Evolutionary conservation across 1,140 invertebrate genomes (phyloP).

Genomic region (Sitobion miscanthi): DNA sequence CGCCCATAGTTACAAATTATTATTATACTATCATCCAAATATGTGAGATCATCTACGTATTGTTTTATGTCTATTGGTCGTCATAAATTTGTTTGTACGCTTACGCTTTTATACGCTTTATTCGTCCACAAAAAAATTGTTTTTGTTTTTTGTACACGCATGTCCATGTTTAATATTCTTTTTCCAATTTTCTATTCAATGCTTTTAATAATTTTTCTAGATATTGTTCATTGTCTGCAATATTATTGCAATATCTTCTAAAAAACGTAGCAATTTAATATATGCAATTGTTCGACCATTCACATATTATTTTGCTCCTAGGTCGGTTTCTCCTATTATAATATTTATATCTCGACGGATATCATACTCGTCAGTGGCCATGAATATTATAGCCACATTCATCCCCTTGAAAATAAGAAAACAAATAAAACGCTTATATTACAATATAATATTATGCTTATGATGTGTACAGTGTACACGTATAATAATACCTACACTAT

Average conservation of each 20-base stretch:
- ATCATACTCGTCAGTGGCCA: background rate
- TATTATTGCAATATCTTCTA: too few species aligned
- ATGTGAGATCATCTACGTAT: background rate
- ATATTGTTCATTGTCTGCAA: too few species aligned
- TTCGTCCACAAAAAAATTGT: background rate
- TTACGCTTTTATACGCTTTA: background rate
- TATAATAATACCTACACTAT: too few species aligned
- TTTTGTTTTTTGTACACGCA: background rate
- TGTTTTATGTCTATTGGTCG: background rate
- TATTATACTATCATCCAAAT: background rate
- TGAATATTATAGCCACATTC: background rate
- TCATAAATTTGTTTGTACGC: background rate
- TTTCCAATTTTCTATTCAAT: too few species aligned
- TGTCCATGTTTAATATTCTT: too few species aligned
- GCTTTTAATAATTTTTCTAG: background rate
- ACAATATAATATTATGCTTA: background rate
- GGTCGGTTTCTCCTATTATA: background rate
- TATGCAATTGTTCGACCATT: background rate
- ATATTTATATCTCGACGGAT: background rate
- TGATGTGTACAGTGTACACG: too few species aligned
- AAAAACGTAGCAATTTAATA: background rate
- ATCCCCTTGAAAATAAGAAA: background rate
- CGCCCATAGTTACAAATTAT: background rate
- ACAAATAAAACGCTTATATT: background rate
- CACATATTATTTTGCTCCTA: background rate